Evolutionary conservation across 2,797 vertebrate species (phyloP).

Genomic region (Ispidina picta): DNA sequence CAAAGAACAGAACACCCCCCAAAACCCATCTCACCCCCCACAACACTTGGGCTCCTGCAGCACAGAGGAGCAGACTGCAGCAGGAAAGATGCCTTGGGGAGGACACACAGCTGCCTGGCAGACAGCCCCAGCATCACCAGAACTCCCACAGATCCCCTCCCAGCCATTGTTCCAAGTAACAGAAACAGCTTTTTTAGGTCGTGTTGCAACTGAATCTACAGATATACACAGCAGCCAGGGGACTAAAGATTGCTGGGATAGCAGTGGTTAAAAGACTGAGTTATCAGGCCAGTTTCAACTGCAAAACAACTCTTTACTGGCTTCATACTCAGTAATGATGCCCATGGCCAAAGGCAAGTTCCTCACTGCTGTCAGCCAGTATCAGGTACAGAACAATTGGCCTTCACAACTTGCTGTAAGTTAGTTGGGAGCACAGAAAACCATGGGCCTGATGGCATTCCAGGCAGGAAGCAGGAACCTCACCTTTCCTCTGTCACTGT

Average conservation of each 20-base stretch:
- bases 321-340: neutral
- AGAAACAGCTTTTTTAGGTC: neutral
- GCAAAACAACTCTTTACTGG: neutral
- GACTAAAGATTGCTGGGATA: neutral
- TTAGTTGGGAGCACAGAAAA: neutral
- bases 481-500: neutral
- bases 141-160: neutral
- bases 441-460: neutral
- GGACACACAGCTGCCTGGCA: neutral
- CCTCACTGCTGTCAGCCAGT: neutral
- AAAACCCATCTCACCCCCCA: neutral
- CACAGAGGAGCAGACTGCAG: neutral
- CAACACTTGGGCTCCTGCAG: neutral
- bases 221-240: neutral
- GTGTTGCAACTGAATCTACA: neutral
- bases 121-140: neutral
- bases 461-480: neutral
- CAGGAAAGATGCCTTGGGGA: neutral
- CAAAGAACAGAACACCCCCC: neutral
- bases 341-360: neutral
- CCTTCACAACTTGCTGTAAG: neutral
- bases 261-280: neutral
- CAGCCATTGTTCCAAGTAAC: neutral
- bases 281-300: neutral
- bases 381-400: neutral